Percentiles rank a stretch among this genome's conserved stretches.
These are phyloP conservation scores for Propsilocerus akamusi DNA, from an alignment of 1,140 invertebrate species.

Conservation along the genomic window DNA sequence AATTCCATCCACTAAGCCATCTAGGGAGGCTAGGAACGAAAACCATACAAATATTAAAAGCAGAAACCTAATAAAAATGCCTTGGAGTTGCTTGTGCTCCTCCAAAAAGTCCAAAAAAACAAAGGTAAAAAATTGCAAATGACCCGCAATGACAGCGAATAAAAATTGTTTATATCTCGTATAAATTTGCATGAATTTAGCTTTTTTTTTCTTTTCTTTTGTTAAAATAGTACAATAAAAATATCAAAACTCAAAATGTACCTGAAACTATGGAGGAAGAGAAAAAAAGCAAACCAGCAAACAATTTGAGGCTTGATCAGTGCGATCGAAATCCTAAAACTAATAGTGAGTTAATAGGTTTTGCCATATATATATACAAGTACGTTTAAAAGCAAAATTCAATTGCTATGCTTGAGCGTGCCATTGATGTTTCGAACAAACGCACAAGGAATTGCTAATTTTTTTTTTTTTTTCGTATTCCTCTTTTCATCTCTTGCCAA, in stretches of 20 bases:
- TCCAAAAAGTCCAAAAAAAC: not conserved
- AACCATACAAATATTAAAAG: not conserved
- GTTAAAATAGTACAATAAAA: not conserved
- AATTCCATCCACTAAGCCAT: not conserved
- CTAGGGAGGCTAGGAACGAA: not conserved
- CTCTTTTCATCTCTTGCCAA: not conserved
- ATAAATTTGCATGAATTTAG: not conserved
- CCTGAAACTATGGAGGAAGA: not conserved
- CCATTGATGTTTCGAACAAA: not conserved
- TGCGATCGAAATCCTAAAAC: not conserved
- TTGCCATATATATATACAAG: not conserved
- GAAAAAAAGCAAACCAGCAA: not conserved
- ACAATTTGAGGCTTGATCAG: constrained; percentile 2
- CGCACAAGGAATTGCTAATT: not conserved
- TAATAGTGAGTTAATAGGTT: not conserved
- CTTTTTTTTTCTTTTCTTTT: not conserved
- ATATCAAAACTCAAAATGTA: constrained; percentile 1
- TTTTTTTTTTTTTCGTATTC: not conserved
- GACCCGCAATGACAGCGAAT: not conserved
- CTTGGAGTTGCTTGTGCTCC: not conserved
- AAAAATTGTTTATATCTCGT: not conserved
- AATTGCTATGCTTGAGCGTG: not conserved
- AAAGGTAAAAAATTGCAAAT: not conserved
- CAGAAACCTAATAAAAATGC: not conserved
- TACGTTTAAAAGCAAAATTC: not conserved